phyloP scores from a whole-genome alignment of 2,888 invertebrate species.

The Xestia c-nigrum region DNA sequence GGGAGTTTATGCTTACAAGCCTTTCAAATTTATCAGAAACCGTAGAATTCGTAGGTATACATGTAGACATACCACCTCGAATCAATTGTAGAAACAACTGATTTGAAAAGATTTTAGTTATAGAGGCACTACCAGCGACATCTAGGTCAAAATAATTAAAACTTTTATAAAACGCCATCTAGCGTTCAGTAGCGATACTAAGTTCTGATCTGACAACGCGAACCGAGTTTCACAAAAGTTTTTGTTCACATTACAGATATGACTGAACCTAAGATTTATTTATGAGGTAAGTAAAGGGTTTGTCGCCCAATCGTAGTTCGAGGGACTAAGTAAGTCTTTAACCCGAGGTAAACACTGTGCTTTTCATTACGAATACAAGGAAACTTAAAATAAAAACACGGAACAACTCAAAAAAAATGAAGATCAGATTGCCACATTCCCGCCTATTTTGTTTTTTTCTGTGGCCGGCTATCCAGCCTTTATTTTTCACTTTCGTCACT shows the following conservation, averaged over 20 bases:
- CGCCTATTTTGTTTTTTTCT: too few species aligned
- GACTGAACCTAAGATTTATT: background rate
- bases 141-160: slow-evolving; percentile 5
- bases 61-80: background rate
- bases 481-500: too few species aligned
- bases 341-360: too few species aligned
- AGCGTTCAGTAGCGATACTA: slow-evolving; percentile 53
- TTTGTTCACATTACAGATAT: background rate
- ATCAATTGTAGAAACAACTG: background rate
- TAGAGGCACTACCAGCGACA: slow-evolving; percentile 27
- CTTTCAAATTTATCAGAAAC: background rate
- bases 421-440: too few species aligned
- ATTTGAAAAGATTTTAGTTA: background rate
- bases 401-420: too few species aligned
- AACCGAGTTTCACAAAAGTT: background rate
- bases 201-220: background rate
- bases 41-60: background rate
- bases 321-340: too few species aligned
- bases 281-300: background rate
- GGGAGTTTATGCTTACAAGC: background rate
- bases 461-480: too few species aligned
- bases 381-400: too few species aligned
- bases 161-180: slow-evolving; percentile 47
- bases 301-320: too few species aligned
- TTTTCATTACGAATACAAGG: too few species aligned